A percentile compares a stretch with the other conserved stretches of the same genome.
phyloP scores from a whole-genome alignment of 2,797 vertebrate genomes.

The Urophycis tenuis region DNA sequence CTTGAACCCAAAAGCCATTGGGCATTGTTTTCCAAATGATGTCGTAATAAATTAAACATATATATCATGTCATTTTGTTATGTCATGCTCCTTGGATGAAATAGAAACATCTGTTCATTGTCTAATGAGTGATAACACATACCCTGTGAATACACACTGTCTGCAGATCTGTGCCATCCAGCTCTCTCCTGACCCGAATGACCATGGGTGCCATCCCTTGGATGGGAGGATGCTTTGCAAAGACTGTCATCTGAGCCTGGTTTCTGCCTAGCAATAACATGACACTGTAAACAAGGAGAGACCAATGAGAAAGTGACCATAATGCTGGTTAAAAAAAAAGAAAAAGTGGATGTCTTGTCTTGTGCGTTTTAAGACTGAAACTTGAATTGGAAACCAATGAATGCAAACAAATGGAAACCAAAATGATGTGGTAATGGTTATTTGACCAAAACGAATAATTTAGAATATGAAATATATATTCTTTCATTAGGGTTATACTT shows the following conservation, averaged over 20 bases:
- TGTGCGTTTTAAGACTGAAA: conserved; percentile 24
- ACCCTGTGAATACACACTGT: conserved; percentile 8
- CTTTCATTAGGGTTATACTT: conserved; percentile 49
- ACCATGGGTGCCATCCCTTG: conserved; percentile 84
- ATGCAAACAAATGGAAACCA: no score
- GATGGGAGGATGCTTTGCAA: conserved; percentile 82
- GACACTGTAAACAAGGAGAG: conserved; percentile 1
- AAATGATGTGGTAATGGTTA: conserved; percentile 29
- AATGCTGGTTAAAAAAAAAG: conserved; percentile 8
- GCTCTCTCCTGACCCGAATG: conserved; percentile 82
- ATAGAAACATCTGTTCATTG: background rate
- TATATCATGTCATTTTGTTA: background rate
- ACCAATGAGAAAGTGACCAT: conserved; percentile 17
- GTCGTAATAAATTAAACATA: background rate
- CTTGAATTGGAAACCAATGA: conserved; percentile 25
- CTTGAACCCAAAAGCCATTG: background rate
- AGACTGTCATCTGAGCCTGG: conserved; percentile 75
- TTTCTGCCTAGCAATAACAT: conserved; percentile 52
- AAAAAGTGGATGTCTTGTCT: conserved; percentile 13
- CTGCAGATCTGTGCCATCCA: conserved; percentile 75
- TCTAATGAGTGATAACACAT: background rate
- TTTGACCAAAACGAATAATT: conserved; percentile 42
- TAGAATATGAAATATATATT: conserved; percentile 34
- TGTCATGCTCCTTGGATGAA: background rate
- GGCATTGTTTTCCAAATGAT: background rate